phyloP scores from a whole-genome alignment of 2,113 vertebrate species.

The Oxyruncus cristatus region DNA sequence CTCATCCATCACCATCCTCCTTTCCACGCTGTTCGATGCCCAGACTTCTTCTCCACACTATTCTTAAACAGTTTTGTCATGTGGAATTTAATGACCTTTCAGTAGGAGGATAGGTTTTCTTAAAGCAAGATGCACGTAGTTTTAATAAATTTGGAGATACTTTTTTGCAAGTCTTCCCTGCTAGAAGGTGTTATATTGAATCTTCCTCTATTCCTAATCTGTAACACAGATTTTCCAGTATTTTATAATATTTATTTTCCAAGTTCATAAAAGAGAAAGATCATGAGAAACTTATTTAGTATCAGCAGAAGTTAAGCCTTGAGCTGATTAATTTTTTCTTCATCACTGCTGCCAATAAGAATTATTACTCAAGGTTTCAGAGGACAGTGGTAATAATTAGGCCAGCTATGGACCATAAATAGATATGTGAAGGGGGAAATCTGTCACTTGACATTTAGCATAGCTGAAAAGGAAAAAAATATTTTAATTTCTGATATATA shows the following conservation, averaged over 20 bases:
- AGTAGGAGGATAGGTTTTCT: not conserved
- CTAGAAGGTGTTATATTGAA: not conserved
- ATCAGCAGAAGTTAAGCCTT: not conserved
- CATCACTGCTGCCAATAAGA: slow-evolving; percentile 6
- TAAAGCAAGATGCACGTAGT: not conserved
- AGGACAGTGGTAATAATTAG: slow-evolving; percentile 2
- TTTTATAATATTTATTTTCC: not conserved
- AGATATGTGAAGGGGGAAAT: not conserved
- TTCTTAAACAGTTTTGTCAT: not conserved
- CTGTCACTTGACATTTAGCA: not conserved
- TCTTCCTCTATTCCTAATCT: not conserved
- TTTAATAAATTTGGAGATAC: not conserved
- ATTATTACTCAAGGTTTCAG: not conserved
- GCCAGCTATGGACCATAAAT: not conserved
- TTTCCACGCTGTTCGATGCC: not conserved
- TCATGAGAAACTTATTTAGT: not conserved
- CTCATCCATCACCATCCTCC: not conserved
- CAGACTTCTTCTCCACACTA: not conserved
- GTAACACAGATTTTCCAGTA: not conserved
- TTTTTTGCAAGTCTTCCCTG: not conserved
- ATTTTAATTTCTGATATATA: not conserved
- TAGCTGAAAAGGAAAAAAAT: not conserved
- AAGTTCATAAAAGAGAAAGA: not conserved
- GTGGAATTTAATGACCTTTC: not conserved
- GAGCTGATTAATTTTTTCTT: not conserved